These are phyloP conservation scores for Rynchops niger DNA, from an alignment of 2,113 vertebrate species.

Conservation along the genomic window DNA sequence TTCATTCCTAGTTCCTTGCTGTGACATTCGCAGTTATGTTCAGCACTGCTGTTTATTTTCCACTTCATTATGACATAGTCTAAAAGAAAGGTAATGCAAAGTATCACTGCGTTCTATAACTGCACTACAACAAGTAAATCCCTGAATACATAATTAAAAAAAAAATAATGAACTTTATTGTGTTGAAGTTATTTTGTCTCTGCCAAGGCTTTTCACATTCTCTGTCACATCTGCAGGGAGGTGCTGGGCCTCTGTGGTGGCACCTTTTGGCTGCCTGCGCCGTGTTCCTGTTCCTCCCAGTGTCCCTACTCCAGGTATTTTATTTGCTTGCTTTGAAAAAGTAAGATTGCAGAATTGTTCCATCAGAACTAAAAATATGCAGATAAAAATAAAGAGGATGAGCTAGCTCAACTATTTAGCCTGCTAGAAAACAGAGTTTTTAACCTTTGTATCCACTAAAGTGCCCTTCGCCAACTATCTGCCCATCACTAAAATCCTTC, in stretches of 20 bases:
- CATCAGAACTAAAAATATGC: background rate
- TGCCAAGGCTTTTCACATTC: background rate
- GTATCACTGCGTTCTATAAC: background rate
- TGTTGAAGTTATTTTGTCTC: background rate
- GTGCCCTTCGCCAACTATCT: background rate
- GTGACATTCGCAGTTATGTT: background rate
- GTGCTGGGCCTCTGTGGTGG: background rate
- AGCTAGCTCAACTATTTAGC: background rate
- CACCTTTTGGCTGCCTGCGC: background rate
- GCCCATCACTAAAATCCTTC: background rate
- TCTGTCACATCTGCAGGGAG: background rate
- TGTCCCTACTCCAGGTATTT: background rate
- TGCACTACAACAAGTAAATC: background rate
- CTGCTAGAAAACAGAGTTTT: background rate
- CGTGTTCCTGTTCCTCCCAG: background rate
- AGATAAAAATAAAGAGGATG: background rate
- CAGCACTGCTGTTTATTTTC: background rate
- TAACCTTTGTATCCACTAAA: background rate
- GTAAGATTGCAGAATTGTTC: background rate
- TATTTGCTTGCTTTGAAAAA: background rate
- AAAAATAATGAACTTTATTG: background rate
- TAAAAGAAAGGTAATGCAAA: background rate
- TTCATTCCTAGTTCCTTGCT: background rate
- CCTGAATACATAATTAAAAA: background rate
- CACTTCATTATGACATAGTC: background rate